Conservation (phyloP, 2,113 vertebrate genomes). For the Hippocampus abdominalis region DNA sequence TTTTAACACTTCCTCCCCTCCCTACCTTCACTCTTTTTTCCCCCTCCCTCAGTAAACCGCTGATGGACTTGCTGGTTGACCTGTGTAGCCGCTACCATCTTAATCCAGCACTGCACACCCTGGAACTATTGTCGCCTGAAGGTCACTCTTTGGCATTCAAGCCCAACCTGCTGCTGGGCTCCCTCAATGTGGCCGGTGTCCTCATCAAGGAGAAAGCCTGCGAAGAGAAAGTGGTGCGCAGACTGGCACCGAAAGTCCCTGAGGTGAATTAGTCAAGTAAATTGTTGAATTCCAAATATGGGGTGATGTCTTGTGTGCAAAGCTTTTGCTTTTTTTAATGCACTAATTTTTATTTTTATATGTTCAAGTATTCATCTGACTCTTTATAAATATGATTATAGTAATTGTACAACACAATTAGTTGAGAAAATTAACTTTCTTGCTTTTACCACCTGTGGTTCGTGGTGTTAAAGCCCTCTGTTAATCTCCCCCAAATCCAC, state of each 20-base stretch:
- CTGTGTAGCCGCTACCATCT: conserved; percentile 86
- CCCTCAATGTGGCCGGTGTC: conserved; percentile 79
- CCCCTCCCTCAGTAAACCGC: conserved; percentile 79
- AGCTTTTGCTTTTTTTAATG: conserved; percentile 10
- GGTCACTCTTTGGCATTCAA: conserved; percentile 83
- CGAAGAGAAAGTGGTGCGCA: conserved; percentile 79
- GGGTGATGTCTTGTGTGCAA: neutral
- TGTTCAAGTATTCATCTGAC: neutral
- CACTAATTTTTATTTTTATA: neutral
- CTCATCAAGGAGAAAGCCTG: conserved; percentile 84
- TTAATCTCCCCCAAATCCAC: conserved; percentile 39
- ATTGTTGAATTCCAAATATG: neutral
- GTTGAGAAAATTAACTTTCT: neutral
- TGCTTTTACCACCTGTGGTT: neutral
- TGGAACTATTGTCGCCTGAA: conserved; percentile 80
- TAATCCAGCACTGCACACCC: conserved; percentile 85
- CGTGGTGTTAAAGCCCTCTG: conserved; percentile 8
- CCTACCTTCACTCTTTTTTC: conserved; percentile 36
- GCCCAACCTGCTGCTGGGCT: conserved; percentile 86
- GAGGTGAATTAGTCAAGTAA: conserved; percentile 76
- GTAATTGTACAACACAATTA: neutral
- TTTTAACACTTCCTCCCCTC: conserved; percentile 20
- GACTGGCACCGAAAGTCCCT: conserved; percentile 79
- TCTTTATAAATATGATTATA: neutral
- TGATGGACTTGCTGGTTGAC: conserved; percentile 97